These are phyloP conservation scores for Drosophila helvetica DNA, from an alignment of 2,888 invertebrate genomes.

Conservation along the genomic window DNA sequence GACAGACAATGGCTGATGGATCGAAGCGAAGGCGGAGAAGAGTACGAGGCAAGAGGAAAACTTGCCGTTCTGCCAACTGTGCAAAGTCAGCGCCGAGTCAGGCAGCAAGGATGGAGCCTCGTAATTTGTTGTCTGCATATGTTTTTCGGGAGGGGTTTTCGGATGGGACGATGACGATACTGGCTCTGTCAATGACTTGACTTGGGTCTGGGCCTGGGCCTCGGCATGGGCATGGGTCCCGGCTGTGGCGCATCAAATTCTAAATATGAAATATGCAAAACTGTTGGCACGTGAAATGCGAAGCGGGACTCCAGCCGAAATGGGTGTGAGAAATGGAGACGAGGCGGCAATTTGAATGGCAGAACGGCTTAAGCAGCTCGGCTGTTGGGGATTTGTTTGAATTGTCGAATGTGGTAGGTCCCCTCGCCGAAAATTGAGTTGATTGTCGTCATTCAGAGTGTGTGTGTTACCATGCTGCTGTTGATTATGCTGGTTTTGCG, in stretches of 20 bases:
- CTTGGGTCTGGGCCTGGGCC: not conserved
- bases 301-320: constrained; percentile 22
- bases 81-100: constrained; percentile 44
- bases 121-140: constrained; percentile 55
- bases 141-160: constrained; percentile 10
- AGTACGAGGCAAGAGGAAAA: not conserved
- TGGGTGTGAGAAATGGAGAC: not conserved
- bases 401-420: constrained; percentile 48
- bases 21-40: constrained; percentile 17
- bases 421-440: constrained; percentile 65
- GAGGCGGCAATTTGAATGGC: constrained; percentile 6
- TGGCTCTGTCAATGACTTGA: not conserved
- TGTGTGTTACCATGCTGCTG: constrained; percentile 40
- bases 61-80: constrained; percentile 7
- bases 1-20: constrained; percentile 26
- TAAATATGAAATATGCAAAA: constrained; percentile 62
- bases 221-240: constrained; percentile 19
- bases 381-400: constrained; percentile 49
- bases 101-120: constrained; percentile 27
- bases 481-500: constrained; percentile 40
- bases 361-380: constrained; percentile 37
- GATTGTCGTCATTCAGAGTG: constrained; percentile 72
- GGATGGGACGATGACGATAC: not conserved
- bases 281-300: constrained; percentile 59
- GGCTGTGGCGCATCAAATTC: constrained; percentile 45